phyloP scores from a whole-genome alignment of 30 jellyfish, hydroid and myxozoan genomes.

The Hydra vulgaris region DNA sequence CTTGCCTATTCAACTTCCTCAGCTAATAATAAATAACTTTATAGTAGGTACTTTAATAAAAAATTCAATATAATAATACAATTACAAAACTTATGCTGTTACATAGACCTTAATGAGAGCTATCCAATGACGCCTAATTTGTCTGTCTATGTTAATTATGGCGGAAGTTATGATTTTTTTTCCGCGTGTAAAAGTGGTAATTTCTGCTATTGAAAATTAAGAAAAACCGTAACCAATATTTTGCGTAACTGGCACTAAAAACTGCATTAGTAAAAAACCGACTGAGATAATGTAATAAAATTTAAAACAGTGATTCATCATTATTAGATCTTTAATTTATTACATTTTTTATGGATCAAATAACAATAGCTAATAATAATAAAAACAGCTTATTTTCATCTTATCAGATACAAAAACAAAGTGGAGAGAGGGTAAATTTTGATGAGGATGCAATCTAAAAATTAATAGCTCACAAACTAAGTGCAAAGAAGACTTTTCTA shows the following conservation, averaged over 20 bases:
- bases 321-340: not conserved
- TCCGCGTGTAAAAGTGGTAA: not conserved
- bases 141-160: not conserved
- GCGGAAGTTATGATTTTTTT: not conserved
- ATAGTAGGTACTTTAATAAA: not conserved
- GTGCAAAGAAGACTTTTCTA: not conserved
- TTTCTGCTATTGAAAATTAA: not conserved
- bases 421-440: not conserved
- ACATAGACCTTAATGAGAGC: not conserved
- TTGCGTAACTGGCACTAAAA: not conserved
- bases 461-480: not conserved
- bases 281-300: not conserved
- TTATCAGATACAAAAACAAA: not conserved
- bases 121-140: not conserved
- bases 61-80: too few species aligned
- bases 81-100: not conserved
- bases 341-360: not conserved
- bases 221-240: not conserved
- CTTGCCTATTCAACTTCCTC: too few species aligned
- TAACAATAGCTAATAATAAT: too few species aligned
- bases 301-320: not conserved
- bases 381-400: not conserved
- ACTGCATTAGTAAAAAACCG: not conserved
- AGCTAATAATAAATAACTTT: too few species aligned
- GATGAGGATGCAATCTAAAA: not conserved